Base-by-base conservation (phyloP, 2,113 vertebrate genomes). In the Emydura subglobosa region DNA sequence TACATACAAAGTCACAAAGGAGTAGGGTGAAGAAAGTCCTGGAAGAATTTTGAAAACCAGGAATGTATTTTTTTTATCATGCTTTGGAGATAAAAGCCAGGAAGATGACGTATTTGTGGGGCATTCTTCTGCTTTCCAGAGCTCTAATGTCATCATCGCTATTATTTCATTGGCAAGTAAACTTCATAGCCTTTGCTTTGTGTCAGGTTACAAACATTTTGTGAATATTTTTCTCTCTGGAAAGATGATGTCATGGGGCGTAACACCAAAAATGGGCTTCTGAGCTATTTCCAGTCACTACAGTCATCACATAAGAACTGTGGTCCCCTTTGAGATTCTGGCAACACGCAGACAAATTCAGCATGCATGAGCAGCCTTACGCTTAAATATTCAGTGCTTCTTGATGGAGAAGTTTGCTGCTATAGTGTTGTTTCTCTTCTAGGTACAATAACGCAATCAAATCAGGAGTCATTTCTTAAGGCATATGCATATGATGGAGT, bases 371-470 rank as follows among this genome's bases (percentile, higher is more conserved):
- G 39, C 74, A 78, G 42, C 74, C 42, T 47, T 13, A 34, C n/a
- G 42, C 74, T 12, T 76, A 76, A 76, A 76, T 81, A 49, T 80
- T 34, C 79, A 81, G 2, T 7, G 24, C 82, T 59, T 17, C 6
- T 76, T 83, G 14, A 57, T 34, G 53, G 44, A 34, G 34, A 84
- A 34, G 22, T 59, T 39, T 82, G 51, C 34, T 34, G 25, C 22
- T 19, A 27, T 82, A 24, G 39, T 27, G 21, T 16, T 6, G 8
- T 44, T n/a, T 84, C 53, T 92, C 80, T 83, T 25, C 0, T 96
- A 99, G 99, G 99, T 44, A 97, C 98, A 51, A 94, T 99, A 90
- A 99, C 99, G 6, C 98, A 98, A 94, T 98, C 97, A 82, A 99
- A 99, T 5, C 98, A 98, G 2, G 90, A 96, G 0, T 59, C 92